These are phyloP conservation scores for Uromys caudimaculatus DNA, from an alignment of 2,797 vertebrate species.

Conservation along the genomic window DNA sequence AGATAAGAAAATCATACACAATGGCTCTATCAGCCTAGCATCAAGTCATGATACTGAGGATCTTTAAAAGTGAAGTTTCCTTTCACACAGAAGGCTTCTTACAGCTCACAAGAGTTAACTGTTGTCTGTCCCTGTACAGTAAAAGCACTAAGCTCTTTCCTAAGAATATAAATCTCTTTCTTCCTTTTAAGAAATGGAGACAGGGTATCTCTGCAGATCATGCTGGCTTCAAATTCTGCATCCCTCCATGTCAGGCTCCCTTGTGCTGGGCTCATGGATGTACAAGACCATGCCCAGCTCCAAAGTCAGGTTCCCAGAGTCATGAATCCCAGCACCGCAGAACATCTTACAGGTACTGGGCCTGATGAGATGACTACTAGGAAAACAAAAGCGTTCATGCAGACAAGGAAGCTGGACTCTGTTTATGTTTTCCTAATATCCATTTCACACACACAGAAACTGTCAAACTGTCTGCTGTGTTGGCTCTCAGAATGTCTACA, in stretches of 20 bases:
- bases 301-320: neutral
- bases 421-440: slow-evolving; percentile 31
- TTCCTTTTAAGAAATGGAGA: neutral
- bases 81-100: slow-evolving; percentile 7
- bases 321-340: neutral
- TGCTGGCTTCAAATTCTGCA: neutral
- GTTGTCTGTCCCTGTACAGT: neutral
- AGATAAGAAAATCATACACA: slow-evolving; percentile 32
- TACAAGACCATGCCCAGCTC: neutral
- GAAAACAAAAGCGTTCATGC: neutral
- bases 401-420: neutral
- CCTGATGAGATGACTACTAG: neutral
- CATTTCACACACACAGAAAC: neutral
- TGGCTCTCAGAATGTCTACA: neutral
- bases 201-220: neutral
- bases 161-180: neutral
- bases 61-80: slow-evolving; percentile 16
- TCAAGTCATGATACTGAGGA: slow-evolving; percentile 58
- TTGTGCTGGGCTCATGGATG: neutral
- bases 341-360: neutral
- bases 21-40: slow-evolving; percentile 48
- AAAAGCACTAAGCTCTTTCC: neutral
- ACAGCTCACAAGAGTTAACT: slow-evolving; percentile 32
- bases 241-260: neutral
- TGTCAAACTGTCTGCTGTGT: neutral